Base-by-base conservation (phyloP, 2,888 invertebrate species). In the Hofmannophila pseudospretella region DNA sequence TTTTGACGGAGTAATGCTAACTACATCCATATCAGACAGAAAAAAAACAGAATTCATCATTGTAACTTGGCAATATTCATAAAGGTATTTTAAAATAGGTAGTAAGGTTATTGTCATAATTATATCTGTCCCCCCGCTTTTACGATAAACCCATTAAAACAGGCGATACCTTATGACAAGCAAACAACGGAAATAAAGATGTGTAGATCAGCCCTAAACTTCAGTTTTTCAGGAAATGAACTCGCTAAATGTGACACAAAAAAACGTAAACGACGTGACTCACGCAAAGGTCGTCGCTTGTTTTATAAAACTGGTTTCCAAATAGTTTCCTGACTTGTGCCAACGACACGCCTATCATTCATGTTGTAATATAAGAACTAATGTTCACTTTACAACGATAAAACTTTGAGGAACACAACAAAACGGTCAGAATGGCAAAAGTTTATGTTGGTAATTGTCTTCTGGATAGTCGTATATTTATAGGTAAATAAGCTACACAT, bases 251-350 rank as follows among this genome's bases (percentile, higher is more conserved):
- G 32, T 36, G 36, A 36, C 40, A 40, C 26, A 10, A 11, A 32
- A 20, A 11, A 16, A 23, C 14, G 28, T 32, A 36, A 40, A 27
- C 30, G 36, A 44, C 47, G 43, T 39, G 40, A 45, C 47, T 45
- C 67, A 64, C 54, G 54, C 58, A 49, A 60, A 58, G 43, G 49
- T 50, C 54, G 52, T 51, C 38, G 50, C 50, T 52, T 54, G 49
- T 45, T 53, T 38, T 58, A 54, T 54, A 55, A 54, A 58, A 63
- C 54, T 52, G 51, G 50, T 62, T 58, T 52, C 39, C 27, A 39
- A 43, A 39, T 44, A 31, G 49, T 59, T 47, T 37, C 29, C 39
- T 25, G 45, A 47, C 45, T 20, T 23, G 14, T 39, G 29, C 47
- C 36, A n/a, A n/a, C n/a, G n/a, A n/a, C n/a, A n/a, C n/a, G n/a